These are phyloP conservation scores for Mechanitis mazaeus DNA, from an alignment of 2,888 invertebrate genomes.

Conservation along the genomic window DNA sequence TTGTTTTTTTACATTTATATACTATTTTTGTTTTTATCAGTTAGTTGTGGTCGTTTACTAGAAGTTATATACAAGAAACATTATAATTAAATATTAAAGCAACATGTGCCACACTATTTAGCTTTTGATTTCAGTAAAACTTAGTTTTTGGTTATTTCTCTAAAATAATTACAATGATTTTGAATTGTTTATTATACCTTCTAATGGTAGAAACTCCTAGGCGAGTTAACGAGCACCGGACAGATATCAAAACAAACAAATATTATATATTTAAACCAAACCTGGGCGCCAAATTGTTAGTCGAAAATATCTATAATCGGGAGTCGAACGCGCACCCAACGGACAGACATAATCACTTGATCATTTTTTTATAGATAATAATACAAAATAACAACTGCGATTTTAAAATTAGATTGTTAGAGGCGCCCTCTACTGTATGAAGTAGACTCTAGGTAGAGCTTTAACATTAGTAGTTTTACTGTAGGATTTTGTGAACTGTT, in stretches of 20 bases:
- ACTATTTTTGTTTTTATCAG: not conserved
- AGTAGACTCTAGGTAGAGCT: too few relatives aligned
- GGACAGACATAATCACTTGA: slow-evolving; percentile 66
- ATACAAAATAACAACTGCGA: slow-evolving; percentile 17
- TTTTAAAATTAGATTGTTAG: slow-evolving; percentile 11
- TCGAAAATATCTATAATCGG: slow-evolving; percentile 68
- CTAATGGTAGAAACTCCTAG: too few relatives aligned
- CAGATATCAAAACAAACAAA: slow-evolving; percentile 48
- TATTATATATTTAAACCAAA: slow-evolving; percentile 62
- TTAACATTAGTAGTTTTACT: too few relatives aligned
- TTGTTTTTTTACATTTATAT: too few relatives aligned
- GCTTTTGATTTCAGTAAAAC: too few relatives aligned
- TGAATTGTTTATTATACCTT: too few relatives aligned
- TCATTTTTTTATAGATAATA: slow-evolving; percentile 32
- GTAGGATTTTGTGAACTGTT: too few relatives aligned
- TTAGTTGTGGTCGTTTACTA: not conserved
- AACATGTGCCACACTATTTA: too few relatives aligned
- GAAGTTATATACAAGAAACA: slow-evolving; percentile 46
- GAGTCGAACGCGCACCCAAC: slow-evolving; percentile 60
- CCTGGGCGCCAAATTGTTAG: slow-evolving; percentile 54
- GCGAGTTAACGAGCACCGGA: slow-evolving; percentile 10
- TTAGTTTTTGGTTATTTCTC: too few relatives aligned
- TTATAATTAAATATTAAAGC: too few relatives aligned
- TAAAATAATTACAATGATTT: too few relatives aligned
- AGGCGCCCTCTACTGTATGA: too few relatives aligned